Evolutionary conservation across 2,113 vertebrate species (phyloP), one percentile per base, ranked within the genome.

Genomic region (Hippolais icterina): DNA sequence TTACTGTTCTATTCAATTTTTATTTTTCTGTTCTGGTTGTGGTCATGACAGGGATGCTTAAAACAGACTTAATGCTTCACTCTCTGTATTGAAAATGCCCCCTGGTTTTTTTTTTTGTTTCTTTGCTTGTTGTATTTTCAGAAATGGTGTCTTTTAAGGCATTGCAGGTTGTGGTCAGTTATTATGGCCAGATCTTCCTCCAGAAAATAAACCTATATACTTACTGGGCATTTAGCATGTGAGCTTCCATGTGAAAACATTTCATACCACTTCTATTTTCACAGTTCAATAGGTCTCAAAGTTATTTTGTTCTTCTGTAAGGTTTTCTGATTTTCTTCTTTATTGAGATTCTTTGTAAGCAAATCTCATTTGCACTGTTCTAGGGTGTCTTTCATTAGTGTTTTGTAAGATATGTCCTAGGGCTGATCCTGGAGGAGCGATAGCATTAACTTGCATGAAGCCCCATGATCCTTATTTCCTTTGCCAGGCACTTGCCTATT

Each of bases 251-350:
- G 23, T 33, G 47, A 27, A 64, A 68, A 9, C n/a, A 39, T 87
- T 88, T 68, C 35, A 25, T 71, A 63, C 11, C 15, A 24, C 39
- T 90, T 92, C 39, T 70, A 0, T 94, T 92, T 90, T 59, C 71
- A 76, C 22, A 42, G 29, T 28, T 79, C 35, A 59, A 2, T 63
- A 39, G 49, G 42, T 91, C 25, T 83, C 1, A 0, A 49, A 80
- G 39, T 83, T 0, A 37, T 61, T 79, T 59, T 2, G 3, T 71
- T 83, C 16, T 39, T 76, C 35, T 66, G 9, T 44, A 71, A 75
- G 23, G 25, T 54, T 76, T 93, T 88, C 46, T 83, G 35, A 39
- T 90, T 80, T 86, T 66, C 41, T 54, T 79, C 16, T 77, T 77
- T 68, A 54, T 10, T 86, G 66, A 76, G 53, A 66, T 64, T 49